A percentile compares a stretch with the other conserved stretches of the same genome.
Conservation (phyloP, 2,797 vertebrate species). For the Arremon aurantiirostris region DNA sequence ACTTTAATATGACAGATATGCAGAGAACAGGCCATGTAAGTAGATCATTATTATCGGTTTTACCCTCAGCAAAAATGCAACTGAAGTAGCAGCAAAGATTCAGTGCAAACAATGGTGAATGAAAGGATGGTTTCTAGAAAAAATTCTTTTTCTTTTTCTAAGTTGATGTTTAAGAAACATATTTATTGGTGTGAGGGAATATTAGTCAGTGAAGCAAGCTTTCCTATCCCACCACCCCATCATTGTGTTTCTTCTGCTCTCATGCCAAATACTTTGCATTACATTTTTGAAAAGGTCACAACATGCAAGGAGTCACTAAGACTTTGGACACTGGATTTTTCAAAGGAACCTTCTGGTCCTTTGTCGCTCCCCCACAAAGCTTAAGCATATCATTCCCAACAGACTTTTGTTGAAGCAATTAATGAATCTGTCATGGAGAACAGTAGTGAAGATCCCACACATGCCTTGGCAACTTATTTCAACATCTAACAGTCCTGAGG, state of each 20-base stretch:
- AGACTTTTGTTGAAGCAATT: not conserved
- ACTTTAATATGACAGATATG: conserved; percentile 92
- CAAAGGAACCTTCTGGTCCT: not conserved
- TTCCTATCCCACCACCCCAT: not conserved
- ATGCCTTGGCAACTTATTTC: not conserved
- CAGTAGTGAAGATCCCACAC: not conserved
- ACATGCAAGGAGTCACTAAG: not conserved
- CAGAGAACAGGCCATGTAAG: conserved; percentile 85
- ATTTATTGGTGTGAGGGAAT: not conserved
- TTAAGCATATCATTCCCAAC: not conserved
- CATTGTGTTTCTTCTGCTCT: not conserved
- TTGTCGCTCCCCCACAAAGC: not conserved
- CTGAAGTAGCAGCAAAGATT: conserved; percentile 22
- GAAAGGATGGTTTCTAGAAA: not conserved
- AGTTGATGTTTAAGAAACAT: not conserved
- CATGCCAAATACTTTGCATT: not conserved
- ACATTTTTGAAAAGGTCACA: not conserved
- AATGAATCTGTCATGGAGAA: not conserved
- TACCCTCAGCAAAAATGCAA: conserved; percentile 81
- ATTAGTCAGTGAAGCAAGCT: not conserved
- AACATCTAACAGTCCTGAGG: not conserved
- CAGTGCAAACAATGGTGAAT: not conserved
- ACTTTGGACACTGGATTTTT: not conserved
- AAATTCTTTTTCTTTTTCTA: not conserved
- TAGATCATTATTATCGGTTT: conserved; percentile 88